A percentile compares a stretch with the other conserved stretches of the same genome.
phyloP scores from a whole-genome alignment of 53 echinoderm and acorn worm species.

The Henricia sp. region DNA sequence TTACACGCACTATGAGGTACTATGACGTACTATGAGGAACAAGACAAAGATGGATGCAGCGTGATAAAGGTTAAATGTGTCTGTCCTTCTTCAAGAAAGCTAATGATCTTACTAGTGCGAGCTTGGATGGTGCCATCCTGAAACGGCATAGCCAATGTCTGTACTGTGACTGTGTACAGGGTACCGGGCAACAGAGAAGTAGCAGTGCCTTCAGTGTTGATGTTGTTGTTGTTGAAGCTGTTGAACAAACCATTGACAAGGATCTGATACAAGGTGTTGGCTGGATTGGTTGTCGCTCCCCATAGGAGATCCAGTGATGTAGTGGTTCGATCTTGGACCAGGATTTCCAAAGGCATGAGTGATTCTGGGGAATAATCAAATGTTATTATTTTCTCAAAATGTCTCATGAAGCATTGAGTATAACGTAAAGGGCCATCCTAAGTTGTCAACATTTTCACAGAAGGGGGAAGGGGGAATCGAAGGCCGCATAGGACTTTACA shows the following conservation, averaged over 20 bases:
- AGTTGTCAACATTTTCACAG: too few species aligned
- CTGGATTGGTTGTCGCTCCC: constrained; percentile 28
- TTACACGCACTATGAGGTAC: too few species aligned
- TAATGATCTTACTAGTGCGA: constrained; percentile 36
- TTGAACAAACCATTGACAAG: not conserved
- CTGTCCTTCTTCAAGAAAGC: not conserved
- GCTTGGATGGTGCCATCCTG: constrained; percentile 2
- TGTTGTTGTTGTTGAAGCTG: not conserved
- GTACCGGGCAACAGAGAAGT: constrained; percentile 57
- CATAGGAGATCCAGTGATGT: constrained; percentile 54
- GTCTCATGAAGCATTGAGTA: too few species aligned
- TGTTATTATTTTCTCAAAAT: too few species aligned
- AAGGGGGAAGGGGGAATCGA: too few species aligned
- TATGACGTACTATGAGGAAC: too few species aligned
- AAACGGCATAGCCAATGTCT: not conserved
- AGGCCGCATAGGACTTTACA: too few species aligned
- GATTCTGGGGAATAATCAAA: constrained; percentile 28
- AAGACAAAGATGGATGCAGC: too few species aligned
- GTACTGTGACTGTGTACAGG: constrained; percentile 36
- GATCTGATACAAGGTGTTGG: constrained; percentile 30
- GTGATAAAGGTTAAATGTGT: too few species aligned
- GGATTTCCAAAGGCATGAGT: constrained; percentile 4
- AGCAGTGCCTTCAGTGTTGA: not conserved
- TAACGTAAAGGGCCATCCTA: too few species aligned
- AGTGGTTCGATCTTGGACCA: constrained; percentile 27